Percentiles rank a stretch among this genome's conserved stretches.
These are phyloP conservation scores for Astur gentilis DNA, from an alignment of 2,113 vertebrate species.

Conservation along the genomic window DNA sequence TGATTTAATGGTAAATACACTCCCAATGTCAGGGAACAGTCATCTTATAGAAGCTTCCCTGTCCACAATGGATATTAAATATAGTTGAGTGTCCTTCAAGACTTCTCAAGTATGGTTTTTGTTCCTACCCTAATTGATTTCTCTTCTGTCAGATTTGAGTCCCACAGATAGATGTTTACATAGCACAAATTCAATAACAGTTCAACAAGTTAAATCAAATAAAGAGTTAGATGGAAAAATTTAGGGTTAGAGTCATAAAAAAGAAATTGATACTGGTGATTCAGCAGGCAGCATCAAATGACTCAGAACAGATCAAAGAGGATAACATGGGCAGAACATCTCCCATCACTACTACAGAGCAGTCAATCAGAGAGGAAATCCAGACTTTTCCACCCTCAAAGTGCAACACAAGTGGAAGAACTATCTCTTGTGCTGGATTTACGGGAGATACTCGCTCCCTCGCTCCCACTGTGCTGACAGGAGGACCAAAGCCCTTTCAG, in stretches of 20 bases:
- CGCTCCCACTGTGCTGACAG: accelerated
- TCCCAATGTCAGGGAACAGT: constrained; percentile 50
- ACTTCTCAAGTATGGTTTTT: constrained; percentile 60
- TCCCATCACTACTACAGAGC: background rate
- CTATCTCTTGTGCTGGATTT: background rate
- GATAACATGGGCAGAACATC: background rate
- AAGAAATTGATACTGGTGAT: background rate
- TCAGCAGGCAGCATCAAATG: background rate
- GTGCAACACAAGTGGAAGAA: background rate
- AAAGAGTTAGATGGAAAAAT: background rate
- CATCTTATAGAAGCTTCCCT: constrained; percentile 61
- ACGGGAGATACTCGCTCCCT: background rate
- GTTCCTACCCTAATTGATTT: constrained; percentile 66
- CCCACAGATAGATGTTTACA: constrained; percentile 44
- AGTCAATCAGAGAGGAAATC: background rate
- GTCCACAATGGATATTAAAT: constrained; percentile 68
- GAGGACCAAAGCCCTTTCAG: background rate
- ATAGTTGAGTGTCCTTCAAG: constrained; percentile 59
- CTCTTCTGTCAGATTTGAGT: constrained; percentile 39
- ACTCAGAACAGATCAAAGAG: background rate
- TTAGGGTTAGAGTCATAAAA: background rate
- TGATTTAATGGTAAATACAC: constrained; percentile 69
- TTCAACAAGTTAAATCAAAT: constrained; percentile 38
- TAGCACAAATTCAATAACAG: constrained; percentile 10
- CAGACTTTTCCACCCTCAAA: background rate